Evolutionary conservation across 2,797 vertebrate genomes (phyloP), one percentile per base, ranked within the genome.

Genomic region (Falco concolor): DNA sequence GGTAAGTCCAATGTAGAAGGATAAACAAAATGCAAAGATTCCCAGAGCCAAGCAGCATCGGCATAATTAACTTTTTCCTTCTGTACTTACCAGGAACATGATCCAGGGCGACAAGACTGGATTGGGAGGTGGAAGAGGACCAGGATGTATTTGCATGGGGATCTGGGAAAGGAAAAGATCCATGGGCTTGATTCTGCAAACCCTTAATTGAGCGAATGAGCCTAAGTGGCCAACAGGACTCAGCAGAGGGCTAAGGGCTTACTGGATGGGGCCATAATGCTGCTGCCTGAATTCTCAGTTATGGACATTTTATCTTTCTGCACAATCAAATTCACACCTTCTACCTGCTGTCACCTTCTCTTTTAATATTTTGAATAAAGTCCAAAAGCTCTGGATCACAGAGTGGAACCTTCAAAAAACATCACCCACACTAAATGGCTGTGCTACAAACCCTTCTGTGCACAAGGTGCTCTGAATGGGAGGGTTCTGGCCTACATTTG

Each of bases 51-150:
- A 90, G 88, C 60, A 93, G 73, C 44, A 76, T 7, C 64, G 91
- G 78, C 78, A 34, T 47, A 82, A 84, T 89, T 47, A 96, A 92
- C 56, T 74, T 90, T 40, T 94, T 94, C 74, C 90, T 91, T 83
- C 93, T 90, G 68, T 96, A 97, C 96, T 96, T 96, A 97, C 96
- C 96, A 90, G 96, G 95, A 95, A 87, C 95, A 93, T 94, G 96
- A 96, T 97, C 96, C 96, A 97, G 90, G 93, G 94, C 94, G 28
- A 97, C 96, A 95, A 97, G 96, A 91, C 96, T 97, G 96, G 96
- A 97, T 52, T 97, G 96, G 68, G 96, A 97, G 75, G 96, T 97
- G 94, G 96, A 97, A 94, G 96, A 96, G 95, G 96, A 97, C 96
- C 96, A 96, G 86, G 96, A 97, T 92, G 96, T 93, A 78, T 97